These are phyloP conservation scores for Theretra japonica DNA, from an alignment of 2,888 invertebrate genomes.

Conservation along the genomic window DNA sequence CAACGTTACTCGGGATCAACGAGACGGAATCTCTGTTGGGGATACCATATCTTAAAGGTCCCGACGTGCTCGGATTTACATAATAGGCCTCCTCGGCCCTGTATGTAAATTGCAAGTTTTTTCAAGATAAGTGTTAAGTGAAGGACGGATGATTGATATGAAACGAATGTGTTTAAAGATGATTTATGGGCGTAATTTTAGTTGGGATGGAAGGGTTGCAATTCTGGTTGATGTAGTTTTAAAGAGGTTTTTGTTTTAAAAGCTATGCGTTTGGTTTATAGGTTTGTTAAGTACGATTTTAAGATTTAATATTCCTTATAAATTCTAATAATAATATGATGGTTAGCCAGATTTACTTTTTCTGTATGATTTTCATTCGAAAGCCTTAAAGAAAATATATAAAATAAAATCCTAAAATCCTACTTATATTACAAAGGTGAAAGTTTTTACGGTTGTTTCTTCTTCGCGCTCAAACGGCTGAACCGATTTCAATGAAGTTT, in stretches of 20 bases:
- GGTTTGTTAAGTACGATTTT: no score
- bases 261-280: background rate
- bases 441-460: no score
- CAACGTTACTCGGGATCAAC: conserved; percentile 62
- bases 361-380: no score
- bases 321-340: no score
- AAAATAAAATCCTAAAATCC: no score
- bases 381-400: no score
- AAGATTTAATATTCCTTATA: no score
- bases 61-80: conserved; percentile 76
- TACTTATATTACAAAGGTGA: no score
- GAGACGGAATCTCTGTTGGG: conserved; percentile 68
- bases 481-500: no score
- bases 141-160: conserved; percentile 72
- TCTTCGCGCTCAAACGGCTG: no score
- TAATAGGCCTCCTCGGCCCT: conserved; percentile 62
- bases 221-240: background rate
- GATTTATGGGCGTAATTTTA: conserved; percentile 59
- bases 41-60: conserved; percentile 66
- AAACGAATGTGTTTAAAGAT: conserved; percentile 60
- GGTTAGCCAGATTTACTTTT: no score
- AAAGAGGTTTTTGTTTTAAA: background rate
- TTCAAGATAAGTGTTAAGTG: conserved; percentile 61
- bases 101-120: conserved; percentile 65
- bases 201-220: conserved; percentile 3